Evolutionary conservation across 2,113 vertebrate species (phyloP), one percentile per base, ranked within the genome.

Genomic region (Pavo muticus): DNA sequence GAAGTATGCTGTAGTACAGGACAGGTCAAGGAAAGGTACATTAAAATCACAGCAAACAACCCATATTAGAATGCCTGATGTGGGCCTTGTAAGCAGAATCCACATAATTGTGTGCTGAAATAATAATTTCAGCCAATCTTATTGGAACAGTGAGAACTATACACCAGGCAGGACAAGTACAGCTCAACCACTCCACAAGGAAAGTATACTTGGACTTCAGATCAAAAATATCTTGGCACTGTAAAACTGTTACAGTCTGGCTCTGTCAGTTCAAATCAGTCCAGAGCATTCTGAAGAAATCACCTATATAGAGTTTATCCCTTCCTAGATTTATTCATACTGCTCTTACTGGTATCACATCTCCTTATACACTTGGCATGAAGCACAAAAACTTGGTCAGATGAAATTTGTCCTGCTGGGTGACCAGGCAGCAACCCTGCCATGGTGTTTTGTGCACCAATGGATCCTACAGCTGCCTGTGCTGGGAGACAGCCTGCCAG

Each of bases 21-120:
- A n/a, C n/a, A 68, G 15, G 9, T 57, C 25, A 84, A 74, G 42
- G 39, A 71, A 6, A 13, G 14, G 21, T 63, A 71, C 11, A 32
- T n/a, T 63, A 77, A 80, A 91, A 87, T 14, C 14, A 84, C 35
- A 37, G 20, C 32, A 88, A 88, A 40, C 5, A 84, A 68, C 4
- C 15, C 1, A 16, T 30, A 63, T 39, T 23, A 21, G 47, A 47
- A 56, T 19, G 32, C 4, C 9, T 1, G 3, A 1, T 72, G 11
- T 2, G 4, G 37, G 2, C 4, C 76, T 73, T 76, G 50, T 54
- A 59, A 76, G 61, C 6, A 83, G 59, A 95, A 91, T 72, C n/a
- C 24, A 45, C 1, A 2, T 32, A 25, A 6, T 74, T 21, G 27
- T 9, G 40, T 74, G 14, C 4, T 88, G 64, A 92, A 84, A 65